Conservation (phyloP, 2,888 invertebrate species). For the Halocaridina rubra region DNA sequence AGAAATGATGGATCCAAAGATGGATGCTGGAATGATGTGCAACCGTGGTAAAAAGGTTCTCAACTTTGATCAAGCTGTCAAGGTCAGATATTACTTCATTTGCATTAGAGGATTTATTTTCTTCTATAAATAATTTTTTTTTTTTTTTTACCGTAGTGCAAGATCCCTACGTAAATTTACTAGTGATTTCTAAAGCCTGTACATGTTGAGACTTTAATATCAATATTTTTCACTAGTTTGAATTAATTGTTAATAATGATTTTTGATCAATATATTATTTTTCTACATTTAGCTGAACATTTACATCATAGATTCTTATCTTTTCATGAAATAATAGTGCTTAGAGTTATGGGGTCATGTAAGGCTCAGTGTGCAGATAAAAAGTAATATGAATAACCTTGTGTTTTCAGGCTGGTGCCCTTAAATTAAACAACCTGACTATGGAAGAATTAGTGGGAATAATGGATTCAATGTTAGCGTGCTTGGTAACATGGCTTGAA, state of each 20-base stretch:
- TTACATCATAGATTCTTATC: no score
- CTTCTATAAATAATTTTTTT: background rate
- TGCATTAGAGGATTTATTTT: background rate
- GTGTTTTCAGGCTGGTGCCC: constrained; percentile 77
- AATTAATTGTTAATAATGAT: no score
- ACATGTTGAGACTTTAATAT: no score
- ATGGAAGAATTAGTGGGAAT: constrained; percentile 88
- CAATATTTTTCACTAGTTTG: no score
- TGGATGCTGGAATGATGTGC: constrained; percentile 99
- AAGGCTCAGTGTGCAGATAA: no score
- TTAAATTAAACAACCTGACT: constrained; percentile 82
- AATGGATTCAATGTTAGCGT: constrained; percentile 92
- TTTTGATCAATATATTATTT: no score
- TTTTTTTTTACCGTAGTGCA: background rate
- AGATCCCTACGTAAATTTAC: no score
- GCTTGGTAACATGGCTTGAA: constrained; percentile 96
- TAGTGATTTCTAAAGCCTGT: no score
- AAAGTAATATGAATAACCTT: no score
- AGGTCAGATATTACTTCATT: constrained; percentile 70
- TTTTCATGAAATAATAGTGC: no score
- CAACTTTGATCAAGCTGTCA: constrained; percentile 87
- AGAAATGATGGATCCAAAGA: constrained; percentile 99
- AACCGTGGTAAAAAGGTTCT: constrained; percentile 87
- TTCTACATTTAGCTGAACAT: no score
- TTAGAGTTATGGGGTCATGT: no score